Evolutionary conservation across 2,797 vertebrate species (phyloP), one percentile per base, ranked within the genome.

Genomic region (Myripristis jacobus): DNA sequence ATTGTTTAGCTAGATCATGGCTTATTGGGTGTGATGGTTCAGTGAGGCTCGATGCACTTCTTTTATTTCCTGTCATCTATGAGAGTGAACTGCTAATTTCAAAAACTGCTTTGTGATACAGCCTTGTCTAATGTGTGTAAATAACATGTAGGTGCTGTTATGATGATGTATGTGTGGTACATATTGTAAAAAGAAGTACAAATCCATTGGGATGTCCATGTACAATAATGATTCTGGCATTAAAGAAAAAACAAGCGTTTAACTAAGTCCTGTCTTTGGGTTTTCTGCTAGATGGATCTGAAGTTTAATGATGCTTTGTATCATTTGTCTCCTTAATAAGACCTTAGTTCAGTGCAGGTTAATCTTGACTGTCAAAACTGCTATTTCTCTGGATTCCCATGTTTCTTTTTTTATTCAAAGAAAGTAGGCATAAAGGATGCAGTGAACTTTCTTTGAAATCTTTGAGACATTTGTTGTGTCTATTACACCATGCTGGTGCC

Each of bases 71-170:
- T 59, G 63, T 59, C 22, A 52, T 21, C 48, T 16, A 24, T 22
- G 55, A 47, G 29, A 47, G 29, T 21, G 25, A 47, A 18, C 77
- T 73, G 84, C 80, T 73, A 73, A 75, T 80, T 85, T 93, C 90
- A 89, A 93, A 92, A 92, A 92, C 93, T 94, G 94, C 93, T 94
- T 95, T 94, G 93, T 91, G 89, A 91, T 84, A 93, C 93, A 90
- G 91, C 92, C 93, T 93, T 88, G 93, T 95, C 87, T 92, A 87
- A 90, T 85, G 92, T 95, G 93, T 95, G 94, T 94, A 94, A 93
- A 94, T 92, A 92, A 88, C 91, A 88, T 91, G 94, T 93, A 92
- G 93, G 91, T 92, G 93, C 93, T 91, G 94, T 94, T 94, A 94
- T 86, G 79, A 92, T 87, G 73, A n/a, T n/a, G n/a, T n/a, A 67